Evolutionary conservation across 2,888 invertebrate genomes (phyloP).

Genomic region (Melipona bicolor): DNA sequence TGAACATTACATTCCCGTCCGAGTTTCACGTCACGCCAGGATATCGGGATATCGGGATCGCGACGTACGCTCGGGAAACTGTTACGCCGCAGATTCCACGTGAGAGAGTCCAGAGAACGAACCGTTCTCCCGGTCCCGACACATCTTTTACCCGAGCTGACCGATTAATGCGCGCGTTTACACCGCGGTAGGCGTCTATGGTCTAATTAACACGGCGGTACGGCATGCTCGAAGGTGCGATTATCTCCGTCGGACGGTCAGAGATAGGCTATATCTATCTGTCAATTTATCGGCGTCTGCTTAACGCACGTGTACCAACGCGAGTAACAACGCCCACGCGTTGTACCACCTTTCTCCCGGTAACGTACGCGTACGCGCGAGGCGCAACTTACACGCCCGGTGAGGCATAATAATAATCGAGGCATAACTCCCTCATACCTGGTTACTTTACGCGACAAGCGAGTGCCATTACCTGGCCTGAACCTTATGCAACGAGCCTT

Average conservation of each 20-base stretch:
- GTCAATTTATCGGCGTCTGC: conserved; percentile 64
- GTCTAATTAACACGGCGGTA: conserved; percentile 48
- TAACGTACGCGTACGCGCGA: conserved; percentile 35
- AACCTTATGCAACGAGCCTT: conserved; percentile 50
- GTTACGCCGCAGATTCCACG: conserved; percentile 11
- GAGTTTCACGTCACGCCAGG: neutral
- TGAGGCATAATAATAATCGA: conserved; percentile 59
- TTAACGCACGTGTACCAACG: conserved; percentile 52
- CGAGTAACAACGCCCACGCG: conserved; percentile 51
- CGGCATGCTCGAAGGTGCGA: conserved; percentile 52
- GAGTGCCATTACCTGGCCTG: conserved; percentile 50
- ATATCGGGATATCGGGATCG: neutral
- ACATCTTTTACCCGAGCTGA: conserved; percentile 24
- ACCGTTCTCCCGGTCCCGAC: neutral
- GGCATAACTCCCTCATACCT: conserved; percentile 49
- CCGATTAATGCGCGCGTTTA: conserved; percentile 45
- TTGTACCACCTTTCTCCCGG: conserved; percentile 33
- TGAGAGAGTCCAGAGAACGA: neutral
- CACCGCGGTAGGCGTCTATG: conserved; percentile 42
- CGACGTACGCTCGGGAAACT: conserved; percentile 8
- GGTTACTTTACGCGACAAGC: conserved; percentile 42
- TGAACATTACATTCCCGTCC: neutral
- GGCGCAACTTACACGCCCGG: conserved; percentile 46
- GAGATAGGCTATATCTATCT: conserved; percentile 51
- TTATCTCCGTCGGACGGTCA: conserved; percentile 37